Conservation (phyloP, 2,113 vertebrate genomes). For the Thalassoma bifasciatum region DNA sequence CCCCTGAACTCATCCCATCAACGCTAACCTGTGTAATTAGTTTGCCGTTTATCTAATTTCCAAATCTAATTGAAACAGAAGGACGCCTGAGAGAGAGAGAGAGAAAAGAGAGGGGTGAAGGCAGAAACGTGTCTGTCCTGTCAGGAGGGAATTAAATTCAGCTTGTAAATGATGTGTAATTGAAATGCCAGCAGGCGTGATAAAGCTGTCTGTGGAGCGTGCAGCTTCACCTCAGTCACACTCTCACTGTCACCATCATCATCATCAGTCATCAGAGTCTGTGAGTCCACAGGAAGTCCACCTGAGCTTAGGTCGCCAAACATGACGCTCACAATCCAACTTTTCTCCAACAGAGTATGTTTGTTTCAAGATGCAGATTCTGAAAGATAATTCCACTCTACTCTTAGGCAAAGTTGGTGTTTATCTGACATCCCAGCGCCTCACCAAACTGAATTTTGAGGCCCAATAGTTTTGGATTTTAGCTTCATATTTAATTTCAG, state of each 20-base stretch:
- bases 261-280: constrained; percentile 10
- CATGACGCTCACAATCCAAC: not conserved
- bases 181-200: constrained; percentile 49
- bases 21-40: constrained; percentile 44
- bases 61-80: constrained; percentile 51
- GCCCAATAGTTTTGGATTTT: too few species aligned
- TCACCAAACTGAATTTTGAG: too few species aligned
- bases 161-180: constrained; percentile 33
- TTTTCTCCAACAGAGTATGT: too few species aligned
- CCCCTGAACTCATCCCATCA: constrained; percentile 24
- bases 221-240: constrained; percentile 4
- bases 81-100: constrained; percentile 3
- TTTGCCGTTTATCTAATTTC: constrained; percentile 53
- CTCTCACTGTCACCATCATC: constrained; percentile 10
- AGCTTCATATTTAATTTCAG: too few species aligned
- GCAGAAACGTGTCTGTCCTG: constrained; percentile 4
- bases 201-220: constrained; percentile 25
- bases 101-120: not conserved
- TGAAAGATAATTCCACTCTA: too few species aligned
- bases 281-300: not conserved
- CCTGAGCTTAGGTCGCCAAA: not conserved
- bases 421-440: too few species aligned
- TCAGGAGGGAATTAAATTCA: constrained; percentile 37
- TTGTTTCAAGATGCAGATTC: too few species aligned
- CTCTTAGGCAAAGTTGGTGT: too few species aligned